Evolutionary conservation across 2,888 invertebrate genomes (phyloP), one percentile per base, ranked within the genome.

Genomic region (Mythimna lalbum): DNA sequence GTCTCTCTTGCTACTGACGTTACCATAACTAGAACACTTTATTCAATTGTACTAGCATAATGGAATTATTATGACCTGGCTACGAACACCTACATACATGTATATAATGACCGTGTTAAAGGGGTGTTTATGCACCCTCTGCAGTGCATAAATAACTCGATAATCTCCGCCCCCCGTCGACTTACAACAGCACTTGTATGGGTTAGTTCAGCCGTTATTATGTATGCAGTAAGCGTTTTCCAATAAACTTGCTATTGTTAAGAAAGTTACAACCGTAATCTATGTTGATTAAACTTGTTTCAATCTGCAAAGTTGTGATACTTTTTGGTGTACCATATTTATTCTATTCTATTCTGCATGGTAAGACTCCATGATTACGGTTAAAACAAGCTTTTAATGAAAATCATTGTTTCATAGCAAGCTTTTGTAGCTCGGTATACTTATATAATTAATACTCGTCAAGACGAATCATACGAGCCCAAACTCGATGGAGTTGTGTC

Each of bases 111-210:
- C 43, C 52, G 72, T 53, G 62, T 62, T 2, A 71, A 53, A 33
- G n/a, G 39, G 63, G 57, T 53, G 47, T 43, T 43, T 5, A 43
- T 52, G 43, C 56, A 72, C 69, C 73, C 47, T 14, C 27, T 57
- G 57, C 50, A 19, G 23, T 47, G 65, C 21, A 73, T 57, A 57
- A 21, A 50, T 65, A 73, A 73, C 12, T 73, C 27, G 47, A 73
- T 57, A 36, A 52, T 64, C 19, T 19, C 43, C 39, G 27, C 23
- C 23, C 12, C 4, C 1, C 36, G 27, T 36, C 43, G 43, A 27
- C 64, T 73, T 55, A 71, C 47, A 71, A 0, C 53, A 0, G 21
- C 57, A 73, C 43, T 73, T 72, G 0, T 72, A 72, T 4, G 74
- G 65, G n/a, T 57, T 57, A 50, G n/a, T 52, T 52, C 21, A 36